phyloP scores from a whole-genome alignment of 2,888 invertebrate genomes.

The Plebejus argus region DNA sequence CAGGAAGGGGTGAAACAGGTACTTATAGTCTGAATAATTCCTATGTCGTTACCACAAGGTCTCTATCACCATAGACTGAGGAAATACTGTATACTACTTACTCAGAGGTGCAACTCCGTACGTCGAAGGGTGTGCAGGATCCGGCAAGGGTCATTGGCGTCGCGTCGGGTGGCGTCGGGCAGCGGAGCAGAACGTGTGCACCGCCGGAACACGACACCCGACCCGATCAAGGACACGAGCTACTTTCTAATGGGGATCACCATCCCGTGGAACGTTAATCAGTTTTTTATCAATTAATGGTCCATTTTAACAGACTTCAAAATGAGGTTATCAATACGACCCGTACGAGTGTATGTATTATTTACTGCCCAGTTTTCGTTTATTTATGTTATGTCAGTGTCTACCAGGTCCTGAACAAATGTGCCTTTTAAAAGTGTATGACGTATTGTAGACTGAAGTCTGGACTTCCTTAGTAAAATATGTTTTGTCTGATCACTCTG shows the following conservation, averaged over 20 bases:
- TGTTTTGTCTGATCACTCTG: not conserved
- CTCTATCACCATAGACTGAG: not conserved
- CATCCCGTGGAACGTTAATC: not conserved
- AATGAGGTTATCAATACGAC: too few species aligned
- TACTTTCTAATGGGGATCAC: conserved; percentile 31
- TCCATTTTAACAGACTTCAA: not conserved
- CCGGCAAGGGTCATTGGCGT: conserved; percentile 54
- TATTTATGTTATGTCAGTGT: too few species aligned
- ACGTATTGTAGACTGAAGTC: too few species aligned
- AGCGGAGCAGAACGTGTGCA: conserved; percentile 50
- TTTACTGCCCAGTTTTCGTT: too few species aligned
- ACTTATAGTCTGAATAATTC: not conserved
- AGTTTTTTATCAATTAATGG: not conserved
- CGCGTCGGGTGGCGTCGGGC: conserved; percentile 39
- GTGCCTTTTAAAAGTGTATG: too few species aligned
- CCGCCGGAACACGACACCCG: conserved; percentile 23
- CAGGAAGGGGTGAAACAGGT: too few species aligned
- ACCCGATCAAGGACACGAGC: conserved; percentile 31
- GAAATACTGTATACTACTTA: too few species aligned
- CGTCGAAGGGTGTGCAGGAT: conserved; percentile 30
- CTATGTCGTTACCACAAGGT: not conserved
- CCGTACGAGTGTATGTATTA: too few species aligned
- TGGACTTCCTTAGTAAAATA: not conserved
- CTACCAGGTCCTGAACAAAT: too few species aligned
- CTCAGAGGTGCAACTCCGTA: not conserved